These are phyloP conservation scores for Porites divaricata DNA, from an alignment of 92 coral and sea anemone species.

Conservation along the genomic window DNA sequence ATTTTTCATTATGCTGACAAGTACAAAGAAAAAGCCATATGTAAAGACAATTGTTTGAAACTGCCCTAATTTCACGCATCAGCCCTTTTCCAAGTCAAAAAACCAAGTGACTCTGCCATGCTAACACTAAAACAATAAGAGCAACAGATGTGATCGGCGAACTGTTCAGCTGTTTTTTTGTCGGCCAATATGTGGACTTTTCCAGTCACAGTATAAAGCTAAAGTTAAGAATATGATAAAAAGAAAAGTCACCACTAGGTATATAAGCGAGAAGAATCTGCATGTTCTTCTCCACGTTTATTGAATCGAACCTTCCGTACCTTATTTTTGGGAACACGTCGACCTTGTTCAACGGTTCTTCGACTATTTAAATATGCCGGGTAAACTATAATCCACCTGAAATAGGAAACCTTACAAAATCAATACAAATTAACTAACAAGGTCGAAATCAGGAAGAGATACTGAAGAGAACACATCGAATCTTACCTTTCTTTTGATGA, in stretches of 20 bases:
- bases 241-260: not conserved
- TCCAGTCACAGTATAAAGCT: too few species aligned
- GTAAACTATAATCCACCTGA: slow-evolving; percentile 92
- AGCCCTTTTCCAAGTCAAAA: too few species aligned
- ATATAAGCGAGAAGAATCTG: not conserved
- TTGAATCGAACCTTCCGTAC: slow-evolving; percentile 19
- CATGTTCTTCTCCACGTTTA: not conserved
- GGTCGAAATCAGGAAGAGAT: not conserved
- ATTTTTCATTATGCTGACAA: too few species aligned
- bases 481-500: slow-evolving; percentile 86
- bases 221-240: not conserved
- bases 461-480: not conserved
- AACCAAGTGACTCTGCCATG: too few species aligned
- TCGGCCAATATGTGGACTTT: too few species aligned
- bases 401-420: not conserved
- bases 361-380: slow-evolving; percentile 93
- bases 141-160: too few species aligned
- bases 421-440: not conserved
- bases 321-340: slow-evolving; percentile 94
- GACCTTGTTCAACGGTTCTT: slow-evolving; percentile 89
- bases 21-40: too few species aligned
- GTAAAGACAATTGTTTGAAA: too few species aligned
- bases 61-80: too few species aligned
- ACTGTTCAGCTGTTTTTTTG: too few species aligned
- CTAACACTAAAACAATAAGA: too few species aligned